Conservation (phyloP, 1,140 invertebrate genomes). For the Pararge aegeria region DNA sequence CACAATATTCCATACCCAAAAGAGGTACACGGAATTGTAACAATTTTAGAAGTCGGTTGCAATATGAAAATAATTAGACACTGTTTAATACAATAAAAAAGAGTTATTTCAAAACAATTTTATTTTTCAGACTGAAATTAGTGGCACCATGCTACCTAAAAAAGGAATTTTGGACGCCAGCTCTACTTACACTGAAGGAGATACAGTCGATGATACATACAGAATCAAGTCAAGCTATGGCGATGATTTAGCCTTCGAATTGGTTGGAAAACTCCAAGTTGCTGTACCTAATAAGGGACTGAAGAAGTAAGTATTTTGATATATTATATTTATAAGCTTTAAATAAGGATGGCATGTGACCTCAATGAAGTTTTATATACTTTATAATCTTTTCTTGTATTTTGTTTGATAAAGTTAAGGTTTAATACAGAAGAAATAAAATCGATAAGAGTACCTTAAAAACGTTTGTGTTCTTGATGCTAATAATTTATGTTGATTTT, state of each 20-base stretch:
- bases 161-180: constrained; percentile 53
- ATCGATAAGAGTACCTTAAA: too few relatives aligned
- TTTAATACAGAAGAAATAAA: too few relatives aligned
- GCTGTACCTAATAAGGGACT: constrained; percentile 42
- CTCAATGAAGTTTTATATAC: too few relatives aligned
- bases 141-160: constrained; percentile 57
- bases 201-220: constrained; percentile 64
- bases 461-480: too few relatives aligned
- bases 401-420: too few relatives aligned
- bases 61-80: too few relatives aligned
- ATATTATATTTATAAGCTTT: background rate
- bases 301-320: constrained; percentile 44
- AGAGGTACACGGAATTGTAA: too few relatives aligned
- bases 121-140: constrained; percentile 47
- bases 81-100: constrained; percentile 1
- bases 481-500: too few relatives aligned
- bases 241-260: constrained; percentile 51
- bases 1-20: too few relatives aligned
- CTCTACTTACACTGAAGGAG: constrained; percentile 33
- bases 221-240: constrained; percentile 65
- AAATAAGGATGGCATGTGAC: too few relatives aligned
- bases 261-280: constrained; percentile 31
- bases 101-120: constrained; percentile 1
- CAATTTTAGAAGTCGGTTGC: too few relatives aligned
- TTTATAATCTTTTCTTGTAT: too few relatives aligned